Base-by-base conservation (phyloP, 2,888 invertebrate genomes). In the Apamea monoglypha region DNA sequence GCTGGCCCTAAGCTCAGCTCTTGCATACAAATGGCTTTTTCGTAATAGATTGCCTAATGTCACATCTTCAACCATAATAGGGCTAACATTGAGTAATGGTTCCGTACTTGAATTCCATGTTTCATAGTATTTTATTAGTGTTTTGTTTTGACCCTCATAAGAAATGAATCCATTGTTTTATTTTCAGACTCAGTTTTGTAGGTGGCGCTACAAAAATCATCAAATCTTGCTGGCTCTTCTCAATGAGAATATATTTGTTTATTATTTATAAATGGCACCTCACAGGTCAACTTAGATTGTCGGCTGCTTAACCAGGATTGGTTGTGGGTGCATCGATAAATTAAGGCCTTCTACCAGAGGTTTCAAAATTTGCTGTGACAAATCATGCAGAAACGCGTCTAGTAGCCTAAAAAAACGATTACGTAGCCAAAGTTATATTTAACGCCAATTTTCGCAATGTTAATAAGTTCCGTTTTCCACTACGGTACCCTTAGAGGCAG, bases 11-110 rank as follows among this genome's bases (percentile, higher is more conserved):
- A 72, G 68, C 76, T 79, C 44, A 53, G 66, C 40, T 76, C 74
- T 80, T 87, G 75, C 86, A 88, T 86, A 83, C 73, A 88, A 82
- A 86, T 89, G 80, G 72, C 75, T 18, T 84, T 85, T 78, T 78
- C 80, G 83, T 86, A 88, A 88, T 81, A 73, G 7, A 82, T 88
- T 88, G 77, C 80, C 78, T 84, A 86, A 88, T 79, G 86, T 77
- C 85, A 69, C 76, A 78, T 89, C 80, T 84, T 81, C 75, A 75
- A 81, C 70, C 47, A 70, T 86, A 77, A 86, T 86, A 77, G 67
- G 81, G 67, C 40, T 74, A 76, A 81, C 70, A 64, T 69, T 70
- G 64, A 75, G 87, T 64, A 68, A 53, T 63, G 89, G 88, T 89
- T 85, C 89, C 73, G 89, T 77, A 74, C 44, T 66, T 40, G 21